Base-by-base conservation (phyloP, 2,888 invertebrate species). In the Ophion slaviceki region DNA sequence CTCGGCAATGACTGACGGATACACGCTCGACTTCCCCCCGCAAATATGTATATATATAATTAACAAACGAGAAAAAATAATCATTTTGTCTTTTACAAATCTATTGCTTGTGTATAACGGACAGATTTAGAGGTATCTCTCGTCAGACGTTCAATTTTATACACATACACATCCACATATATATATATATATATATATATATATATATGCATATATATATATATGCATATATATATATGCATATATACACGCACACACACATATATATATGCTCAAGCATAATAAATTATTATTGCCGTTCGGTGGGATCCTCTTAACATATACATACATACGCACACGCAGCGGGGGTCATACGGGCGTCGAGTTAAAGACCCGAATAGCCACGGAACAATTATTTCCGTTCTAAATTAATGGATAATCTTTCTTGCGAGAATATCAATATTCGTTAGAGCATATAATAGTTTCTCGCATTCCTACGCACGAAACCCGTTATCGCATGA, bases 1-100 rank as follows among this genome's bases (percentile, higher is more conserved):
- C 87, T 86, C 85, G 90, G 92, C 92, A 85, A 91, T 88, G 76
- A 88, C 83, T 87, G 88, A 32, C 53, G 62, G 20, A 45, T 61
- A 3, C 40, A 62, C 45, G 24, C 72, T 70, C 32, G 1, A 47
- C 24, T 47, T 28, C 14, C 11, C n/a, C 17, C 24, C 47, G 2
- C 57, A 11, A 14, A 28, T 1, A 67, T 67, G 7, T 4, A 4
- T 32, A 67, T 75, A 57, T 80, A 67, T 74, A 66, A 67, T 47
- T 64, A 75, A 66, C 17, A 59, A 57, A 28, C 10, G 24, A 14
- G 53, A 17, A 70, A 78, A 68, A 20, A 61, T 14, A 59, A 74
- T 11, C 53, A 59, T 53, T 53, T 53, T 17, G 53, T 53, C 47
- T 53, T 5, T 53, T 53, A 53, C 53, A 53, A 53, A 53, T 53